A percentile compares a stretch with the other conserved stretches of the same genome.
Evolutionary conservation across 2,113 vertebrate species (phyloP).

Genomic region (Gasterosteus nipponicus): DNA sequence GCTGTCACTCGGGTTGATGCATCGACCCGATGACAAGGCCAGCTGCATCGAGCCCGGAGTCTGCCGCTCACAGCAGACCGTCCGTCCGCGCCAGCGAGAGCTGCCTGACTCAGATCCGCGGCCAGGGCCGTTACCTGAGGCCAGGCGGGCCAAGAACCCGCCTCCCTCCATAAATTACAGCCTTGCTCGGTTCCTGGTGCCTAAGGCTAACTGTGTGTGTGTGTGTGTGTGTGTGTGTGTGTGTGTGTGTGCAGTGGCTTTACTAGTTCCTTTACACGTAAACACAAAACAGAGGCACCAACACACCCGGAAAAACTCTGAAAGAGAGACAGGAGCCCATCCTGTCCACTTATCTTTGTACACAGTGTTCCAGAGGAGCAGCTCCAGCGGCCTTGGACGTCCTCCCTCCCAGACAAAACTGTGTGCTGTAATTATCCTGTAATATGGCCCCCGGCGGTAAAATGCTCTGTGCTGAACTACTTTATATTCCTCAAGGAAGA

Average conservation of each 20-base stretch:
- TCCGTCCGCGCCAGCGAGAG: constrained; percentile 64
- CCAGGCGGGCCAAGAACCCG: constrained; percentile 61
- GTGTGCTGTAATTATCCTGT: constrained; percentile 70
- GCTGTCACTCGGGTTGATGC: constrained; percentile 77
- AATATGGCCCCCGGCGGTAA: constrained; percentile 60
- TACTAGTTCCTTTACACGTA: constrained; percentile 56
- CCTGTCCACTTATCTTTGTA: constrained; percentile 66
- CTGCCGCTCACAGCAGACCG: constrained; percentile 71
- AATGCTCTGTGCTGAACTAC: constrained; percentile 18
- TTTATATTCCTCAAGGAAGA: constrained; percentile 36
- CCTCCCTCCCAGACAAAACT: constrained; percentile 49
- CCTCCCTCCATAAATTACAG: constrained; percentile 74
- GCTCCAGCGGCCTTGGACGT: constrained; percentile 52
- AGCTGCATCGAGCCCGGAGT: constrained; percentile 70
- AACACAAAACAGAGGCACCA: constrained; percentile 55
- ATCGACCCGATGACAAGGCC: constrained; percentile 79
- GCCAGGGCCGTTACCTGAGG: constrained; percentile 78
- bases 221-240: background rate
- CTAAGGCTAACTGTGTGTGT: constrained; percentile 62
- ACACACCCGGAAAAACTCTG: constrained; percentile 41
- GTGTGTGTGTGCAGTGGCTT: constrained; percentile 25
- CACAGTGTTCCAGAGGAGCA: constrained; percentile 70
- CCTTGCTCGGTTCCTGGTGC: constrained; percentile 55
- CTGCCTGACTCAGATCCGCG: constrained; percentile 69
- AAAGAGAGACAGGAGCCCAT: constrained; percentile 26